Conservation (phyloP, 2,797 vertebrate species). For the Pelochelys cantorii region DNA sequence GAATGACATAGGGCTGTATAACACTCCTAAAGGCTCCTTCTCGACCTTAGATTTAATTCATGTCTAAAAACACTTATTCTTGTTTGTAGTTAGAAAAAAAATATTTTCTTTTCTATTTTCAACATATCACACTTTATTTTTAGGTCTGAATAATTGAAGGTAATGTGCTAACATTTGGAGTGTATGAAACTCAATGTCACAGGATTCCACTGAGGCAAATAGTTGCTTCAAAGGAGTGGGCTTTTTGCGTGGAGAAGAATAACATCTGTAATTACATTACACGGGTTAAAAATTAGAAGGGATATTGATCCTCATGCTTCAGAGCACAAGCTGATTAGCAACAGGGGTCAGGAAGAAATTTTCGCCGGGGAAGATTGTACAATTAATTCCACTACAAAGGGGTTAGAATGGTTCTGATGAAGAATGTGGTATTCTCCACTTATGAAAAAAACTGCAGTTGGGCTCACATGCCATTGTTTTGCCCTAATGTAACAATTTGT, state of each 20-base stretch:
- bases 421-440: not conserved
- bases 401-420: not conserved
- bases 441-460: not conserved
- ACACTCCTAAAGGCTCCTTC: not conserved
- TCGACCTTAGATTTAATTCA: slow-evolving; percentile 4
- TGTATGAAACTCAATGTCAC: not conserved
- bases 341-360: slow-evolving; percentile 31
- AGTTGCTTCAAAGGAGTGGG: not conserved
- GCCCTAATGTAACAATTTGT: not conserved
- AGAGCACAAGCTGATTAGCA: not conserved
- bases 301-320: slow-evolving; percentile 23
- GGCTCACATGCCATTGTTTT: not conserved
- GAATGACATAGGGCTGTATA: not conserved
- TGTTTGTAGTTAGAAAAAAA: not conserved
- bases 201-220: slow-evolving; percentile 15
- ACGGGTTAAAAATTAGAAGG: not conserved
- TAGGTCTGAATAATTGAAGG: slow-evolving; percentile 3
- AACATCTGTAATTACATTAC: slow-evolving; percentile 32
- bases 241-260: not conserved
- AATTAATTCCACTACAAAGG: not conserved
- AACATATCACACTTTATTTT: not conserved
- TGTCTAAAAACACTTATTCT: not conserved
- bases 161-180: slow-evolving; percentile 37
- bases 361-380: not conserved
- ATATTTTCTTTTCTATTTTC: not conserved